Evolutionary conservation across 2,888 invertebrate species (phyloP).

Genomic region (Penaeus monodon): DNA sequence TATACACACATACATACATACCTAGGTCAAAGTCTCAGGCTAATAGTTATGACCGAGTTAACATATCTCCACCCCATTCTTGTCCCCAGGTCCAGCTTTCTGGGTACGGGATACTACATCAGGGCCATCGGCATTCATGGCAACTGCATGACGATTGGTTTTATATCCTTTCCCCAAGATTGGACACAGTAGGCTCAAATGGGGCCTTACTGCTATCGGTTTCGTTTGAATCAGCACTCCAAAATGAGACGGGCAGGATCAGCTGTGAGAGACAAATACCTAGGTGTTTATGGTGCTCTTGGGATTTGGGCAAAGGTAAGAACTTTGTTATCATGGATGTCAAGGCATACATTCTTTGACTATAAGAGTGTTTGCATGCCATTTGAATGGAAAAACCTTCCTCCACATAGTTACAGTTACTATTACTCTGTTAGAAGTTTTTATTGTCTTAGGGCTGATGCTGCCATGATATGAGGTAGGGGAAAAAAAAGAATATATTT

Average conservation of each 20-base stretch:
- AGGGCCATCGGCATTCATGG: conserved; percentile 84
- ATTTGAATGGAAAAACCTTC: no score
- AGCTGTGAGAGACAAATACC: conserved; percentile 80
- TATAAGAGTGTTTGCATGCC: not conserved
- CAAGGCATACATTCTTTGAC: not conserved
- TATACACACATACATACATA: no score
- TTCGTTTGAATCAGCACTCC: conserved; percentile 73
- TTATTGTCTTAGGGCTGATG: no score
- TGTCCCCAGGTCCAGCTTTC: conserved; percentile 81
- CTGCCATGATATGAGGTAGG: no score
- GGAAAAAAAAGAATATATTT: no score
- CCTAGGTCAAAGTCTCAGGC: no score
- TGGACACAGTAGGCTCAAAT: conserved; percentile 87
- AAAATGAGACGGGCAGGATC: conserved; percentile 73
- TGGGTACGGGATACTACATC: conserved; percentile 91
- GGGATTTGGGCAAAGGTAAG: conserved; percentile 92
- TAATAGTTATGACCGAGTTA: not conserved
- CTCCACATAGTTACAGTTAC: no score
- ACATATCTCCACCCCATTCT: conserved; percentile 46
- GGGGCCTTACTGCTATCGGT: conserved; percentile 88
- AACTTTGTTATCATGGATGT: conserved; percentile 65
- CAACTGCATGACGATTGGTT: conserved; percentile 81
- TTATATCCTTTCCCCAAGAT: conserved; percentile 80
- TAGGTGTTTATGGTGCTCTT: conserved; percentile 90
- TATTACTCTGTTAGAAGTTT: no score